A percentile compares a stretch with the other conserved stretches of the same genome.
phyloP scores from a whole-genome alignment of 2,888 invertebrate genomes.

The Baronia brevicornis region DNA sequence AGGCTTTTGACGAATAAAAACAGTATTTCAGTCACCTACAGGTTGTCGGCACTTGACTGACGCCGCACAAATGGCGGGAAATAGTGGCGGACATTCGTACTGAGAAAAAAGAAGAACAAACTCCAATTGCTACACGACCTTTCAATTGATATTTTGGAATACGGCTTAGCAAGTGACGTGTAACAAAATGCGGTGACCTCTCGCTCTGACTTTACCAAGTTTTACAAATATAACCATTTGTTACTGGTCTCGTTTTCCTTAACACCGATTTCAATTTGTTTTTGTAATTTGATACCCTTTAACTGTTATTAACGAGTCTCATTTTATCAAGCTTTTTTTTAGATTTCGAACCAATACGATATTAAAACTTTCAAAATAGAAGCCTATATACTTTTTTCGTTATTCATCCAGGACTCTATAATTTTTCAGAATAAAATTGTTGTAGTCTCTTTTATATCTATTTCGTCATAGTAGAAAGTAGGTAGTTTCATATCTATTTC shows the following conservation, averaged over 20 bases:
- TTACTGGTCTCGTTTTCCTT: conserved; percentile 10
- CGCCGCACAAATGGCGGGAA: conserved; percentile 14
- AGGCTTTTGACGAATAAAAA: conserved; percentile 5
- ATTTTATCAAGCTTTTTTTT: no score
- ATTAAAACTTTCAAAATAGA: no score
- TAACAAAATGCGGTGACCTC: conserved; percentile 44
- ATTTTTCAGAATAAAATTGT: no score
- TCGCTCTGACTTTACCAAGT: conserved; percentile 35
- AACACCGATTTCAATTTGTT: neutral
- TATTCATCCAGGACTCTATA: no score
- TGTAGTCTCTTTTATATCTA: no score
- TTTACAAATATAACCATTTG: conserved; percentile 41
- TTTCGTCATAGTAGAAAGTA: no score
- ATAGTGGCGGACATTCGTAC: conserved; percentile 12
- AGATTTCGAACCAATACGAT: no score
- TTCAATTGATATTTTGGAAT: conserved; percentile 25
- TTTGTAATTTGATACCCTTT: neutral
- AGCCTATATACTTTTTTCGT: no score
- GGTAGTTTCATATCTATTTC: no score
- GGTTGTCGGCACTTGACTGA: conserved; percentile 16
- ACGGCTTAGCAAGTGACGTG: conserved; percentile 33
- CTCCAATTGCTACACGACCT: conserved; percentile 16
- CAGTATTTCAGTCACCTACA: conserved; percentile 13
- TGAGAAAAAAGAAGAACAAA: conserved; percentile 14
- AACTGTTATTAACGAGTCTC: no score